Conservation (phyloP, 2,113 vertebrate species). For the Danionella cerebrum region DNA sequence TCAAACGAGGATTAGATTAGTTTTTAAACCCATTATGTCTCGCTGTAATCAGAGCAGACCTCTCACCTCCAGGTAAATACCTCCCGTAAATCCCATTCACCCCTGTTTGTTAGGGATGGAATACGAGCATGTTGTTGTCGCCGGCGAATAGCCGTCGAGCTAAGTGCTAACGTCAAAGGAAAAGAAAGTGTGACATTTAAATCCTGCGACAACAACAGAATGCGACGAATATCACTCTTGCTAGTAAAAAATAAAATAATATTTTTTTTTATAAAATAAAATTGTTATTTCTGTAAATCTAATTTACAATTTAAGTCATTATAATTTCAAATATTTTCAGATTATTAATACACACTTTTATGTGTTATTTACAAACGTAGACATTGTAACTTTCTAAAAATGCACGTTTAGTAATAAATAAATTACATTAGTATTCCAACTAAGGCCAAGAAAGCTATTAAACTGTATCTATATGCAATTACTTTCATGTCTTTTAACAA, state of each 20-base stretch:
- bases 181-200: not conserved
- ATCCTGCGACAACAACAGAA: conserved; percentile 10
- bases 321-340: too few relatives aligned
- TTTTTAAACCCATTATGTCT: not conserved
- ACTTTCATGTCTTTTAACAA: too few relatives aligned
- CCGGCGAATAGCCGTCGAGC: not conserved
- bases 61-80: not conserved
- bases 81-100: not conserved
- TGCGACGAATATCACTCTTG: not conserved
- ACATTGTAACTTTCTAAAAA: too few relatives aligned
- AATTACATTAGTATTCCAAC: too few relatives aligned
- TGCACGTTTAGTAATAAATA: too few relatives aligned
- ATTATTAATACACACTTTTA: too few relatives aligned
- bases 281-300: too few relatives aligned
- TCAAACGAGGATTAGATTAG: not conserved
- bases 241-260: not conserved
- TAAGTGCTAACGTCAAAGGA: conserved; percentile 8
- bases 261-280: too few relatives aligned
- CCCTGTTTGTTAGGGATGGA: not conserved
- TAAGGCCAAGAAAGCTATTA: too few relatives aligned
- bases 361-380: too few relatives aligned
- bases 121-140: not conserved
- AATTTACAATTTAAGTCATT: too few relatives aligned
- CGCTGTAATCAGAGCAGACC: not conserved
- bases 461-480: too few relatives aligned